Evolutionary conservation across 2,113 vertebrate species (phyloP), one percentile per base, ranked within the genome.

Genomic region (Apodemus sylvaticus): DNA sequence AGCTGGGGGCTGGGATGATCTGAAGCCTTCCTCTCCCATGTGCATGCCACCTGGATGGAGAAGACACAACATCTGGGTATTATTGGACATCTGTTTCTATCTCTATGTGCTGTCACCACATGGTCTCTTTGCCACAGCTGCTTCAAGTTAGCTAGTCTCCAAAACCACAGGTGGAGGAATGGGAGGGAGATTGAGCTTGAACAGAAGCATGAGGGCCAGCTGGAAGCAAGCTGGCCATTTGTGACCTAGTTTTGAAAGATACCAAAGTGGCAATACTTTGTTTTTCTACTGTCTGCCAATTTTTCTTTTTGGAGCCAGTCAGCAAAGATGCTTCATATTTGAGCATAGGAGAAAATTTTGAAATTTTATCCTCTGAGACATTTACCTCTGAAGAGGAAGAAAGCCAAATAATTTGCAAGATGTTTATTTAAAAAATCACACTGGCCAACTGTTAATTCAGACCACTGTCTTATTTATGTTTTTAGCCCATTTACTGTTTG

Each of bases 201-300:
- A 7, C 2, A 16, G 31, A 66, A 45, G n/a, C 53, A 11, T 20
- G 77, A 31, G 4, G 9, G 14, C 81, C 71, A 71, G 60, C 39
- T 81, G 29, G 76, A 90, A 78, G 24, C 68, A 93, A 94, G 55
- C 73, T 55, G 20, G 42, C 81, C 70, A 68, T 85, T 87, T 92
- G 86, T 42, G 81, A 95, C 79, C 70, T 48, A 68, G 48, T 60
- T 96, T 94, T 64, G 26, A 58, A 88, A 94, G 36, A 51, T 71
- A 31, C 45, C 55, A 76, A 87, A 0, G 7, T 39, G 0, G 42
- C 34, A 2, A 51, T 26, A 4, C 34, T 79, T 82, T 92, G 81
- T 89, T 60, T 68, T 48, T 48, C 77, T 42, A 19, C 1, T 3
- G 6, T 58, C 36, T 79, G 91, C 71, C 92, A 90, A 82, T 20